phyloP scores from a whole-genome alignment of 2,888 invertebrate species.

The Boloria euphrosyne region DNA sequence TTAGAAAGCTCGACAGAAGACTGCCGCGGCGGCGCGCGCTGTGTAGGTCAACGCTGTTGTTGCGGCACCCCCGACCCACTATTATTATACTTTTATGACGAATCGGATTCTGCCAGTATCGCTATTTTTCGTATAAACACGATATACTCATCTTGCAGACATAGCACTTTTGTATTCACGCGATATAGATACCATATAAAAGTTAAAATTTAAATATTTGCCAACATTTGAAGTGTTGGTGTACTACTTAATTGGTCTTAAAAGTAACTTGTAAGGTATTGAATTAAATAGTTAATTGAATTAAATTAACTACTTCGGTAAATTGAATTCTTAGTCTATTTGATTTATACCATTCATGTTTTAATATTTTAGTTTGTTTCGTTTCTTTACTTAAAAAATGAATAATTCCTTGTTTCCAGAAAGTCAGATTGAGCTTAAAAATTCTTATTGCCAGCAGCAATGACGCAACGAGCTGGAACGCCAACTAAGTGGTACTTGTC shows the following conservation, averaged over 20 bases:
- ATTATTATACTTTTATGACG: conserved; percentile 83
- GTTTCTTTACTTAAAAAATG: not conserved
- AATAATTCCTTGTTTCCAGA: conserved; percentile 7
- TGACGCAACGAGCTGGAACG: conserved; percentile 39
- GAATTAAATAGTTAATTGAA: no score
- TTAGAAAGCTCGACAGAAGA: conserved; percentile 79
- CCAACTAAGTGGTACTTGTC: conserved; percentile 35
- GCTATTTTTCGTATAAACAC: conserved; percentile 50
- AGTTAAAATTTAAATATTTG: not conserved
- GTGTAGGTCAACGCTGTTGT: conserved; percentile 76
- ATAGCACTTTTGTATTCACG: conserved; percentile 1
- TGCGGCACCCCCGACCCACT: conserved; percentile 80
- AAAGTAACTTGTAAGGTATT: no score
- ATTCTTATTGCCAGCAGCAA: conserved; percentile 36
- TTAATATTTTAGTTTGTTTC: not conserved
- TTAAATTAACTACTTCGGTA: no score
- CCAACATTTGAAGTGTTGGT: not conserved
- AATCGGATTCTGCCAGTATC: conserved; percentile 75
- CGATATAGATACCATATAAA: not conserved
- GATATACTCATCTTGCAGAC: conserved; percentile 22
- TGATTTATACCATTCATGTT: no score
- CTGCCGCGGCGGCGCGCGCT: conserved; percentile 79
- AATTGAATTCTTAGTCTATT: no score
- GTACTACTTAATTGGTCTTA: not conserved
- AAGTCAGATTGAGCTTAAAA: conserved; percentile 17